phyloP scores from a whole-genome alignment of 2,888 invertebrate species.

The Rotaria socialis region DNA sequence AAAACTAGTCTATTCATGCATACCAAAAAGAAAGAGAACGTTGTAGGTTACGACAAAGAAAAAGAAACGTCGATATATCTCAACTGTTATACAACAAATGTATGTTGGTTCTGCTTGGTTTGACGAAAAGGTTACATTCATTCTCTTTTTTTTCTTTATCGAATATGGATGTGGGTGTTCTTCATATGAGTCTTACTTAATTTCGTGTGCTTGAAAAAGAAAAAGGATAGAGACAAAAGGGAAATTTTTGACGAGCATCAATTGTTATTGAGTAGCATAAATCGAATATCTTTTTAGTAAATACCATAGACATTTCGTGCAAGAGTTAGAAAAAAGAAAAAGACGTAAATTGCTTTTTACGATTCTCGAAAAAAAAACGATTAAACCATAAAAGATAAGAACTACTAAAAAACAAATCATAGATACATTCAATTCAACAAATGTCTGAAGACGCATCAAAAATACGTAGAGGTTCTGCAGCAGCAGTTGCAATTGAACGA shows the following conservation, averaged over 20 bases:
- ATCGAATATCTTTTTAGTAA: background rate
- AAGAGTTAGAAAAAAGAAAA: background rate
- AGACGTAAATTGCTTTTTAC: background rate
- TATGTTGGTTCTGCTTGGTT: slow-evolving; percentile 11
- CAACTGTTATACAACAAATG: background rate
- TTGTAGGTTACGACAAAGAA: background rate
- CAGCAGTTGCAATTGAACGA: background rate
- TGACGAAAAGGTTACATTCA: background rate
- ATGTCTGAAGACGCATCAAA: background rate
- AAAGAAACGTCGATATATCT: background rate
- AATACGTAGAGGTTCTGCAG: background rate
- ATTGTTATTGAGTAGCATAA: background rate
- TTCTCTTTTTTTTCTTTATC: background rate
- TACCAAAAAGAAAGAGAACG: background rate
- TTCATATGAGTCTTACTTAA: background rate
- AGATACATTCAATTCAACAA: background rate
- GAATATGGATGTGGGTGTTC: background rate
- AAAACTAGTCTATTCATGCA: too few species aligned
- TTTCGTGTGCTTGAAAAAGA: background rate
- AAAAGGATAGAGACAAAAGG: background rate
- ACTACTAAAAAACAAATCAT: background rate
- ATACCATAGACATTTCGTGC: background rate
- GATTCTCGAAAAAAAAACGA: background rate
- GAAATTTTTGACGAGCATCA: background rate
- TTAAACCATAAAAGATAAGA: background rate